Evolutionary conservation across 2,888 invertebrate species (phyloP).

Genomic region (Leistus spinibarbis): DNA sequence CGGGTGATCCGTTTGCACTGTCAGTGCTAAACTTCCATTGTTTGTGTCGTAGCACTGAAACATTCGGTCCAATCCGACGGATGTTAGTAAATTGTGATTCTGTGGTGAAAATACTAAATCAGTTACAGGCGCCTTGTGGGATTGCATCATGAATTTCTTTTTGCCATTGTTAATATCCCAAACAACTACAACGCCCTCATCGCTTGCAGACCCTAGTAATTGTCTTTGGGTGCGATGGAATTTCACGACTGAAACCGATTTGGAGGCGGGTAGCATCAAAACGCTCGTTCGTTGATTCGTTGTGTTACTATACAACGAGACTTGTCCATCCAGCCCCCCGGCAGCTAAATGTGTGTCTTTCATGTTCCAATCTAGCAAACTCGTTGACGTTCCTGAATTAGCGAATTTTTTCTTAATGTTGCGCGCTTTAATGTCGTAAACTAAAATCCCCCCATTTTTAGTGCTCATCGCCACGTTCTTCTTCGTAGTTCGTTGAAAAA

Average conservation of each 20-base stretch:
- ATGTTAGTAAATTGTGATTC: conserved; percentile 62
- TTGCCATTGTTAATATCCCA: conserved; percentile 54
- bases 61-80: conserved; percentile 63
- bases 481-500: conserved; percentile 53
- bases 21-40: conserved; percentile 59
- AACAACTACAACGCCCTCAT: conserved; percentile 53
- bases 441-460: conserved; percentile 50
- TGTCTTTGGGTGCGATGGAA: conserved; percentile 51
- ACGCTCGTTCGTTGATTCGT: conserved; percentile 48
- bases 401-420: conserved; percentile 47
- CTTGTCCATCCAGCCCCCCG: conserved; percentile 51
- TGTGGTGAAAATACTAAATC: conserved; percentile 63
- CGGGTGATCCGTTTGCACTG: conserved; percentile 56
- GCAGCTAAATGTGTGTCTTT: conserved; percentile 54
- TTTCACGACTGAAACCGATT: conserved; percentile 49
- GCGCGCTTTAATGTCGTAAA: conserved; percentile 49
- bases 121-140: conserved; percentile 65
- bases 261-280: conserved; percentile 50
- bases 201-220: conserved; percentile 52
- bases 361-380: conserved; percentile 51
- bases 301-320: conserved; percentile 50
- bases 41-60: conserved; percentile 65
- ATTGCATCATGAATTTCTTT: conserved; percentile 48
- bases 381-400: conserved; percentile 47
- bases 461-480: conserved; percentile 51